Evolutionary conservation across 2,888 invertebrate species (phyloP).

Genomic region (Capitulum mitella): DNA sequence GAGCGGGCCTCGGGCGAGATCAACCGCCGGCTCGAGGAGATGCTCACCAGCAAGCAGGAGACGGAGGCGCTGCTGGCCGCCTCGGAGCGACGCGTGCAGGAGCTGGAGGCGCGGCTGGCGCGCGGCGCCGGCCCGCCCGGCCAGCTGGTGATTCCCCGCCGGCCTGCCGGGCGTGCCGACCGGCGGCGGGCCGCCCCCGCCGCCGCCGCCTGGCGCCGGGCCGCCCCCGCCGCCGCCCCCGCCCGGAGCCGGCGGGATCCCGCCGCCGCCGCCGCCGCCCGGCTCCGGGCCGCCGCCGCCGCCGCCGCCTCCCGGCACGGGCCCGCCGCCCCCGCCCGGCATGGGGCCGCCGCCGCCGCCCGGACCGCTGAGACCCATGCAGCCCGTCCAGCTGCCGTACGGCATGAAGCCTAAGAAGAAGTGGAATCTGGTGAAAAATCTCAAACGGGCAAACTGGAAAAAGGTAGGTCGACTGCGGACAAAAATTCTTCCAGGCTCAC

Average conservation of each 20-base stretch:
- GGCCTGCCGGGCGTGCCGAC: slow-evolving; percentile 27
- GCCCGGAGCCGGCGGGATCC: slow-evolving; percentile 37
- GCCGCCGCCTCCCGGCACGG: slow-evolving; percentile 45
- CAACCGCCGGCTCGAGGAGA: slow-evolving; percentile 76
- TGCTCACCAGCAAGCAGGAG: slow-evolving; percentile 84
- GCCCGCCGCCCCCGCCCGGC: slow-evolving; percentile 43
- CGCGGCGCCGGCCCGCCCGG: slow-evolving; percentile 35
- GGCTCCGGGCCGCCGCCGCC: slow-evolving; percentile 42
- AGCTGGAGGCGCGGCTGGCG: slow-evolving; percentile 44
- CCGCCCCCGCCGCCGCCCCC: slow-evolving; percentile 46
- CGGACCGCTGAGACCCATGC: slow-evolving; percentile 45
- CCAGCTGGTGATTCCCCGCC: slow-evolving; percentile 30
- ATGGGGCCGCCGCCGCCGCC: slow-evolving; percentile 49
- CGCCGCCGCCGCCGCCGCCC: slow-evolving; percentile 39
- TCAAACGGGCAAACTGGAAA: slow-evolving; percentile 95
- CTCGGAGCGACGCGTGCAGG: slow-evolving; percentile 62
- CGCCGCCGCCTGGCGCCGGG: slow-evolving; percentile 36
- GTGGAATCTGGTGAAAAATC: slow-evolving; percentile 77
- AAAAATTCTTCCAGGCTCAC: too few relatives aligned
- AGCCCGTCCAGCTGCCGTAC: slow-evolving; percentile 38
- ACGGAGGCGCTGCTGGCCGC: slow-evolving; percentile 82
- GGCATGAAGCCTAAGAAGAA: slow-evolving; percentile 35
- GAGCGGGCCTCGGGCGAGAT: slow-evolving; percentile 53
- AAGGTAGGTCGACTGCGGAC: too few relatives aligned
- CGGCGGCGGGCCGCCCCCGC: background rate